Evolutionary conservation across 2,888 invertebrate genomes (phyloP).

Genomic region (Orchesellides sinensis): DNA sequence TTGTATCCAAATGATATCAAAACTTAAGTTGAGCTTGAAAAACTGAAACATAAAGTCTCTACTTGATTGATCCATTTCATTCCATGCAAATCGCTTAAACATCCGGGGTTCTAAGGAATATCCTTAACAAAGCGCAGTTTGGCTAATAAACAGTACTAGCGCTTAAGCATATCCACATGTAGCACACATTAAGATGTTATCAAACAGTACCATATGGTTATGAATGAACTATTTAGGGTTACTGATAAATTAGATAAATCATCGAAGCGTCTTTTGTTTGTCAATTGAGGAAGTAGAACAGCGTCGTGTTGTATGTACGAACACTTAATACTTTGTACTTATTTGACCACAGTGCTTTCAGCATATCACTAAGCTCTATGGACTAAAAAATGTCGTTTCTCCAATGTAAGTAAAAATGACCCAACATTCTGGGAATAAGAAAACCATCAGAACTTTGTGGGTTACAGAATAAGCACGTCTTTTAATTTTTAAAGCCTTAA

Average conservation of each 20-base stretch:
- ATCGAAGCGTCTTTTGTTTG: neutral
- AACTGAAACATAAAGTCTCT: constrained; percentile 5
- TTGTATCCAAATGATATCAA: too few species aligned
- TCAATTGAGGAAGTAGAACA: constrained; percentile 7
- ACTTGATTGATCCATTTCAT: neutral
- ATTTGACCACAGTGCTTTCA: neutral
- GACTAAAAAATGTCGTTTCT: neutral
- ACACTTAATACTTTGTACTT: too few species aligned
- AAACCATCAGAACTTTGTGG: too few species aligned
- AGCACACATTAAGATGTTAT: neutral
- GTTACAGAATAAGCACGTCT: neutral
- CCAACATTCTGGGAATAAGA: neutral
- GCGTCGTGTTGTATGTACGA: too few species aligned
- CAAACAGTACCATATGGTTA: constrained; percentile 2
- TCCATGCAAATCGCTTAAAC: neutral
- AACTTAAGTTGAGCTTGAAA: too few species aligned
- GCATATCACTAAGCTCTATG: neutral
- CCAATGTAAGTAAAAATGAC: neutral
- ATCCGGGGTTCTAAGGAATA: constrained; percentile 10
- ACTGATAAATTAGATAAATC: constrained; percentile 23
- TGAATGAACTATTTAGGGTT: constrained; percentile 9
- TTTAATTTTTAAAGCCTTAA: neutral
- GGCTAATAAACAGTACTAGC: neutral
- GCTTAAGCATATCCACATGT: neutral
- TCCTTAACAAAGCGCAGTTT: too few species aligned